Evolutionary conservation across 2,888 invertebrate species (phyloP).

Genomic region (Calameuta idolon): DNA sequence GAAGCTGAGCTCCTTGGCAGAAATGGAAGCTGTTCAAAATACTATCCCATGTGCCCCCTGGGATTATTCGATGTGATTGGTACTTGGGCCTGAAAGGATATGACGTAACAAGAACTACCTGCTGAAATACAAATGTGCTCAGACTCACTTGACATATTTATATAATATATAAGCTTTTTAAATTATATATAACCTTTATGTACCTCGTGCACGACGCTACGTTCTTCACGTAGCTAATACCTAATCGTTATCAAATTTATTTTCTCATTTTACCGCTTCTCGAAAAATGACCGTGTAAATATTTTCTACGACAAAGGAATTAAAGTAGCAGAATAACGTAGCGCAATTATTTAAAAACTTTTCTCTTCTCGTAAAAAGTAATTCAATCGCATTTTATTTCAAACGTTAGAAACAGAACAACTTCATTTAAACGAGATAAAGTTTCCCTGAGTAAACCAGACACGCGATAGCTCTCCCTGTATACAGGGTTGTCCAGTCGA

Average conservation of each 20-base stretch:
- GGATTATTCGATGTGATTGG: constrained; percentile 73
- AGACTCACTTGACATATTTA: too few species aligned
- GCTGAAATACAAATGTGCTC: neutral
- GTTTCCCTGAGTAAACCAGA: neutral
- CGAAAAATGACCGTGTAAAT: too few species aligned
- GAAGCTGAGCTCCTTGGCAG: constrained; percentile 72
- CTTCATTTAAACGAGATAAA: neutral
- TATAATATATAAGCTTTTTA: too few species aligned
- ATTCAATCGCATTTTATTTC: neutral
- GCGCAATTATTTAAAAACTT: too few species aligned
- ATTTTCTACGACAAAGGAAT: too few species aligned
- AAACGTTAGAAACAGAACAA: neutral
- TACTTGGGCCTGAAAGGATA: constrained; percentile 32
- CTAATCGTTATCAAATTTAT: neutral
- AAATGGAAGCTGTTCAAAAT: constrained; percentile 69
- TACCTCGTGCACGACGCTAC: neutral
- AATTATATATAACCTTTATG: neutral
- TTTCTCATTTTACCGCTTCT: neutral
- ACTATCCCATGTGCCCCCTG: constrained; percentile 68
- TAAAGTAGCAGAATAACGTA: too few species aligned
- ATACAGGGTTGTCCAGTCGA: too few species aligned
- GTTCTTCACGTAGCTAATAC: too few species aligned
- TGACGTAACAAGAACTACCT: neutral
- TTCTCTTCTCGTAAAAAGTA: neutral
- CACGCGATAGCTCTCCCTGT: too few species aligned